These are phyloP conservation scores for Atopsyche davidsoni DNA, from an alignment of 1,140 invertebrate genomes.

Conservation along the genomic window DNA sequence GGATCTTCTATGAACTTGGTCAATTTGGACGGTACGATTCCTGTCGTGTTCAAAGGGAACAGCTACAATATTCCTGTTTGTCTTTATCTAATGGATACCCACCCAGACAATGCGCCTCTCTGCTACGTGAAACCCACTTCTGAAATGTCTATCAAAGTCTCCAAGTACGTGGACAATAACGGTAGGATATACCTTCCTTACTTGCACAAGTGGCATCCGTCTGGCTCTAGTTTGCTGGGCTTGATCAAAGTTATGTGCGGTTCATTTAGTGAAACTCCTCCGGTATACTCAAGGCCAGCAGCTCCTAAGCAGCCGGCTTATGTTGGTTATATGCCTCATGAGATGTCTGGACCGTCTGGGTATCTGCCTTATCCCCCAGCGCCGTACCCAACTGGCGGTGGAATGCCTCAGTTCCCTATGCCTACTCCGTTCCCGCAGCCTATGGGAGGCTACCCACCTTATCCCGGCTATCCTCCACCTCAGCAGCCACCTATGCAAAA, in stretches of 20 bases:
- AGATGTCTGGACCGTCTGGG: constrained; percentile 38
- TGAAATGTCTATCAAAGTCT: constrained; percentile 94
- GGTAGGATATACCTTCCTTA: constrained; percentile 97
- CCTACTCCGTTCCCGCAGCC: constrained; percentile 34
- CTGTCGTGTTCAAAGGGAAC: constrained; percentile 83
- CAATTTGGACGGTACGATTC: constrained; percentile 86
- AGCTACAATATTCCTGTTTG: constrained; percentile 95
- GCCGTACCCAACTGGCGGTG: constrained; percentile 41
- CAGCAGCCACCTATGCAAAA: constrained; percentile 41
- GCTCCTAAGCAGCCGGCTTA: constrained; percentile 51
- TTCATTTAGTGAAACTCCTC: constrained; percentile 91
- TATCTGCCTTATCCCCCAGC: constrained; percentile 40
- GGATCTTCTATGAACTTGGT: constrained; percentile 76
- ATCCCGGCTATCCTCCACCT: constrained; percentile 43
- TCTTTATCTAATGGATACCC: constrained; percentile 94
- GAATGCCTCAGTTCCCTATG: constrained; percentile 38
- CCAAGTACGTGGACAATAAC: constrained; percentile 89
- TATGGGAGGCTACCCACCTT: constrained; percentile 12
- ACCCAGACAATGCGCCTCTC: constrained; percentile 95
- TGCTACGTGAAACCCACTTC: constrained; percentile 94
- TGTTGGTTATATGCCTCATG: constrained; percentile 61
- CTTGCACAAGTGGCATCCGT: constrained; percentile 88
- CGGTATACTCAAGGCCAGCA: constrained; percentile 74
- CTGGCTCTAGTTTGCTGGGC: constrained; percentile 74
- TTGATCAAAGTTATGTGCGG: constrained; percentile 88